Evolutionary conservation across 2,888 invertebrate species (phyloP), one percentile per base, ranked within the genome.

Genomic region (Sphecodes monilicornis): DNA sequence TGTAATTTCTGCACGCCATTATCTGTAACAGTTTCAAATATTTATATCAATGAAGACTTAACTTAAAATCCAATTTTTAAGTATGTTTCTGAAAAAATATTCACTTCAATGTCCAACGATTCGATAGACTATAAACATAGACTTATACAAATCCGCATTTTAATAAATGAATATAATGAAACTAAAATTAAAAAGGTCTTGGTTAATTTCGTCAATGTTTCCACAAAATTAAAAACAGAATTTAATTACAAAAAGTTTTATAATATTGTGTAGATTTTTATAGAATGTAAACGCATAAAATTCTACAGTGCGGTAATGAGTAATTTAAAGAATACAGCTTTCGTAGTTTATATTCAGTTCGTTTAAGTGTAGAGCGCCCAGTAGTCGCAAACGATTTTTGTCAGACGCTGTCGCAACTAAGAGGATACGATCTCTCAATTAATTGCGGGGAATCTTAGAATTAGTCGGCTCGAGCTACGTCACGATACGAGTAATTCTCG

Each of bases 391-490:
- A 11, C n/a, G 11, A 54, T n/a, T 54, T 54, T 54, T 54, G 54
- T 54, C 54, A 54, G 54, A n/a, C 54, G n/a, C n/a, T 0, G 11
- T 54, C 54, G 3, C 11, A 54, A 54, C 54, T 54, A n/a, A 3
- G n/a, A n/a, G n/a, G 54, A 11, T 54, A n/a, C 1, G 4, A 54
- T n/a, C 54, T 54, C 54, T 22, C n/a, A n/a, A 54, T 54, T 54
- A 54, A 54, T 54, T n/a, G 54, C n/a, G n/a, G n/a, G n/a, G 54
- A n/a, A 54, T 71, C 69, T 74, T 82, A 71, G 70, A 80, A 80
- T 78, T 78, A 82, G 72, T 41, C 71, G 50, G 36, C 60, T 74
- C 70, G 43, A 29, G 43, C 41, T 16, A 68, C 39, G 46, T 22
- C 39, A 39, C 13, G 26, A 26, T 66, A 43, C 46, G 32, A 70